Evolutionary conservation across 2,113 vertebrate genomes (phyloP).

Genomic region (Sorex fumeus): DNA sequence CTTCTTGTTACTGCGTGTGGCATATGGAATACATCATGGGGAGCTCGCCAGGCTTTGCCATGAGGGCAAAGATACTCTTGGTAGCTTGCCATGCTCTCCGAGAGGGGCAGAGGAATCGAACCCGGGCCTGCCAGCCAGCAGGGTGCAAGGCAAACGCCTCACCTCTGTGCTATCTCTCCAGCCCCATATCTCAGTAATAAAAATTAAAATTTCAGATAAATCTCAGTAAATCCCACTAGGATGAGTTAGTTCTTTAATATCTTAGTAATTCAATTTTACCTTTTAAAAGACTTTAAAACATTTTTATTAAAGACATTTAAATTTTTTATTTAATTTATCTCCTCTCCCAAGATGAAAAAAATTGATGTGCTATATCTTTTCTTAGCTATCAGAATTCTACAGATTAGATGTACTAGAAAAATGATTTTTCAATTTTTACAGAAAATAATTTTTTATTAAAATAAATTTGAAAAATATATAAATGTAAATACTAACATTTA

Average conservation of each 20-base stretch:
- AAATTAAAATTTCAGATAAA: neutral
- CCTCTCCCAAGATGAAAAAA: neutral
- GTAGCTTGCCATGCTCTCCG: no score
- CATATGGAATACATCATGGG: no score
- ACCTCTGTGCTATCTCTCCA: no score
- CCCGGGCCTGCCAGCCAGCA: no score
- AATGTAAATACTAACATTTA: no score
- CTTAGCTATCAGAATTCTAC: neutral
- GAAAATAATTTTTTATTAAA: neutral
- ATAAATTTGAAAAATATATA: slow-evolving; percentile 6
- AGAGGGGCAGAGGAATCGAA: no score
- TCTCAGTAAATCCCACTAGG: neutral
- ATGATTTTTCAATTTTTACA: neutral
- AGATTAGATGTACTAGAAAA: slow-evolving; percentile 13
- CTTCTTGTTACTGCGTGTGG: no score
- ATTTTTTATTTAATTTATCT: neutral
- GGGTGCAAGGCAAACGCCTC: no score
- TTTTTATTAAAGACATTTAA: slow-evolving; percentile 4
- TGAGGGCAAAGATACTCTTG: no score
- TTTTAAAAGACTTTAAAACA: slow-evolving; percentile 25
- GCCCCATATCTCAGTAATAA: neutral
- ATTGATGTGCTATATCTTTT: neutral
- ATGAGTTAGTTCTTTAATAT: slow-evolving; percentile 13
- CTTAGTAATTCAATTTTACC: neutral
- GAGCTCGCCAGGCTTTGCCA: no score